Conservation (phyloP, 1,140 invertebrate genomes). For the Ectropis grisescens region DNA sequence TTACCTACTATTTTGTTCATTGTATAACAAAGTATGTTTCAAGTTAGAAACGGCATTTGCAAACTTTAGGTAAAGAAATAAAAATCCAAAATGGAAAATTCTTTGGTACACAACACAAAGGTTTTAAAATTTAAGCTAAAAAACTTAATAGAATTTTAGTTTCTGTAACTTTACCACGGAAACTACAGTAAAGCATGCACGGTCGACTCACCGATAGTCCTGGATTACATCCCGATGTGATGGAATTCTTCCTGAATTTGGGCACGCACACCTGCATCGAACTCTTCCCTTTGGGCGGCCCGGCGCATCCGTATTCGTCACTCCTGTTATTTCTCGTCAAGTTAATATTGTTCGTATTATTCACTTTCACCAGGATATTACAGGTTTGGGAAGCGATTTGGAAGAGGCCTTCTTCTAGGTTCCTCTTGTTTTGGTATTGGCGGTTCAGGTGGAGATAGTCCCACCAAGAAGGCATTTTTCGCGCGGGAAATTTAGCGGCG, state of each 20-base stretch:
- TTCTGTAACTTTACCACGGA: too few species aligned
- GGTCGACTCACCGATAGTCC: slow-evolving; percentile 63
- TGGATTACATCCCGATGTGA: slow-evolving; percentile 63
- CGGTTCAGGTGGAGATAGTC: slow-evolving; percentile 69
- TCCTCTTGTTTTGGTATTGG: slow-evolving; percentile 67
- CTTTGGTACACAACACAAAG: too few species aligned
- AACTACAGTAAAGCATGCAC: too few species aligned
- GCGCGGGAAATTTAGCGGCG: slow-evolving; percentile 12
- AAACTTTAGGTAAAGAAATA: too few species aligned
- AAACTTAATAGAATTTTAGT: too few species aligned
- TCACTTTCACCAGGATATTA: slow-evolving; percentile 79
- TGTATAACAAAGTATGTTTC: too few species aligned
- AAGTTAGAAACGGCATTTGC: too few species aligned
- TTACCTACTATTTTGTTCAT: too few species aligned
- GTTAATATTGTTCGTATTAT: slow-evolving; percentile 80
- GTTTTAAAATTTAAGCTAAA: too few species aligned
- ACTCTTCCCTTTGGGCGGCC: slow-evolving; percentile 48
- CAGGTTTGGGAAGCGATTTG: slow-evolving; percentile 81
- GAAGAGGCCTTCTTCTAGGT: slow-evolving; percentile 78
- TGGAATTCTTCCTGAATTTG: slow-evolving; percentile 57
- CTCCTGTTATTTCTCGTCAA: slow-evolving; percentile 75
- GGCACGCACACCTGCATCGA: slow-evolving; percentile 58
- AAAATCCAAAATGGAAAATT: too few species aligned
- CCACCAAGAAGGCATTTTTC: slow-evolving; percentile 72
- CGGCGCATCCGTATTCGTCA: slow-evolving; percentile 71